These are phyloP conservation scores for Gryllus bimaculatus DNA, from an alignment of 1,140 invertebrate genomes.

Conservation along the genomic window DNA sequence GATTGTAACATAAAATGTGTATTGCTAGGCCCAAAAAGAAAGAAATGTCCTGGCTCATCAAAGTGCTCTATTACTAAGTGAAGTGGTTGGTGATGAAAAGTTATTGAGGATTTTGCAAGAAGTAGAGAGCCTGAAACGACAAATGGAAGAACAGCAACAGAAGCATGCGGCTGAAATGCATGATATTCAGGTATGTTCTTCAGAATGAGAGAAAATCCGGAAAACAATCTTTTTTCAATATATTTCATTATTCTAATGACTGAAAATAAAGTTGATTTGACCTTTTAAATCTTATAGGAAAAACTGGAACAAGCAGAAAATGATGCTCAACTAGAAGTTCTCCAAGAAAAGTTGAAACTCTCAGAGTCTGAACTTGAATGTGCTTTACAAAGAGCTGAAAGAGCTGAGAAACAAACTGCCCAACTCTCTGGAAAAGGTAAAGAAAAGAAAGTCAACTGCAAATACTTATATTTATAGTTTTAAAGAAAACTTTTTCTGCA, in stretches of 20 bases:
- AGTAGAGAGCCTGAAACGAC: conserved; percentile 48
- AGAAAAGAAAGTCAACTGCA: no score
- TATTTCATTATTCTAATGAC: neutral
- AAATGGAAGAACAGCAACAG: conserved; percentile 48
- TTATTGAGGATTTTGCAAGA: conserved; percentile 45
- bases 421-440: neutral
- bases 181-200: conserved; percentile 37
- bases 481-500: no score
- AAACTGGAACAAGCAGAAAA: conserved; percentile 55
- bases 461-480: no score
- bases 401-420: conserved; percentile 39
- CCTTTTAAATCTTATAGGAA: conserved; percentile 38
- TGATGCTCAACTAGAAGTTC: conserved; percentile 53
- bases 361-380: conserved; percentile 54
- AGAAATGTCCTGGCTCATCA: conserved; percentile 54
- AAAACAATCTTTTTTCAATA: neutral
- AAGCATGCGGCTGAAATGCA: conserved; percentile 43
- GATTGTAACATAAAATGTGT: neutral
- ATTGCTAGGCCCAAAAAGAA: conserved; percentile 48
- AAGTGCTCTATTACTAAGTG: conserved; percentile 52
- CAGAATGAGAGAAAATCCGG: neutral
- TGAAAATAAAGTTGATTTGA: neutral
- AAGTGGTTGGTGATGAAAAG: conserved; percentile 43
- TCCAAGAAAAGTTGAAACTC: conserved; percentile 58
- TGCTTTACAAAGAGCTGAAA: conserved; percentile 48